Conservation (phyloP, 2,113 vertebrate genomes). For the Sylvietta virens region DNA sequence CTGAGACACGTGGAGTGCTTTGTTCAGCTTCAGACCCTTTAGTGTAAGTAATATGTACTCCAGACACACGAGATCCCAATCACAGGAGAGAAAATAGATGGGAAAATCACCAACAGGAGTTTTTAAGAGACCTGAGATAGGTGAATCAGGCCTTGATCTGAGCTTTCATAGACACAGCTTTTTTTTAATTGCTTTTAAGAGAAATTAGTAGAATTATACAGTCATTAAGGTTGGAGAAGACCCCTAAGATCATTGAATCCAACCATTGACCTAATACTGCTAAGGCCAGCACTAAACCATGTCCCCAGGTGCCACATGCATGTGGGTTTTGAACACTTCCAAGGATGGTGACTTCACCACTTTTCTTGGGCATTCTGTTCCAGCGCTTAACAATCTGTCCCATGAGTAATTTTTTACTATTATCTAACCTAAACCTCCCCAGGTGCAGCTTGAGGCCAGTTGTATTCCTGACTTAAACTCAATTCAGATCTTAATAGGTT, state of each 20-base stretch:
- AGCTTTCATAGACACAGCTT: fast-evolving
- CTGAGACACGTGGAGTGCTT: not conserved
- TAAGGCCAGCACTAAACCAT: not conserved
- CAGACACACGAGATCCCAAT: not conserved
- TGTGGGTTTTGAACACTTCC: not conserved
- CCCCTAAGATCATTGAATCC: not conserved
- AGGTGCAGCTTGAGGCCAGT: not conserved
- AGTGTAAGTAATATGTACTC: not conserved
- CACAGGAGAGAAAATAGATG: not conserved
- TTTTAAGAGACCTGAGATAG: not conserved
- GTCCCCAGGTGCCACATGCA: not conserved
- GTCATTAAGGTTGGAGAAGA: not conserved
- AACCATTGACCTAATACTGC: not conserved
- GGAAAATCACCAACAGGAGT: not conserved
- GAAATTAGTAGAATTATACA: not conserved
- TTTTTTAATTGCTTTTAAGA: not conserved
- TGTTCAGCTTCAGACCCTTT: not conserved
- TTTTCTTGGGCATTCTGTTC: not conserved
- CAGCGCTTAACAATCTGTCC: not conserved
- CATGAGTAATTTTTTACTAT: not conserved
- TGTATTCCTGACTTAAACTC: not conserved
- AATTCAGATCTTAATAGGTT: not conserved
- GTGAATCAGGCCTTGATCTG: not conserved
- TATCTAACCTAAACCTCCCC: not conserved
- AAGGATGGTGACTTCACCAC: not conserved